Base-by-base conservation (phyloP, 2,888 invertebrate species). In the Globia sparganii region DNA sequence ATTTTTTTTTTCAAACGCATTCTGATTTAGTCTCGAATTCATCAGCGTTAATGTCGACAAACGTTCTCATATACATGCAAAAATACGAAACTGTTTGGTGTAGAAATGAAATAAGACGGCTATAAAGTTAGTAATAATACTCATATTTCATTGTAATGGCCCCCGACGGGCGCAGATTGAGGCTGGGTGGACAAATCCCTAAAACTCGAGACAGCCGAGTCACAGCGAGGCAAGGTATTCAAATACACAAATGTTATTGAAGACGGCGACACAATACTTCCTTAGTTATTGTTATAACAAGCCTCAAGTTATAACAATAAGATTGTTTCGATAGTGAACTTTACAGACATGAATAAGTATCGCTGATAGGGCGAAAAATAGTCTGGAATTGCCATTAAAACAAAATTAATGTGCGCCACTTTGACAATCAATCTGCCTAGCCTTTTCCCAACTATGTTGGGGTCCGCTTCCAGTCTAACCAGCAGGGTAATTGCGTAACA, bases 121-220 rank as follows among this genome's bases (percentile, higher is more conserved):
- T 87, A 91, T 92, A 93, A 93, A 91, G 88, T 91, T 87, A 85
- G 89, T 90, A 91, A 92, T 93, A 92, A 92, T 89, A 88, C 87
- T 89, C 86, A 91, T 92, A 92, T 92, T 91, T 92, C 92, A 90
- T 84, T 81, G 89, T 91, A 90, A 93, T 89, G 87, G 89, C 89
- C 82, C 91, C 90, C 91, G 78, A 61, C 78, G 85, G 81, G 85
- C 76, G 72, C 86, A 87, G 88, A 91, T 90, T 88, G 89, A 90
- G 89, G 77, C 76, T 70, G 86, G 78, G 83, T 88, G 88, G 91
- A 92, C 91, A 90, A 91, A 91, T 90, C 87, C 84, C 86, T 83
- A 79, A 75, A 88, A 86, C 85, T 87, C 77, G 80, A 87, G 85
- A 84, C 86, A 81, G 68, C 58, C 31, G 62, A 65, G 64, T 25